These are phyloP conservation scores for Todiramphus saurophagus DNA, from an alignment of 2,113 vertebrate genomes.

Conservation along the genomic window DNA sequence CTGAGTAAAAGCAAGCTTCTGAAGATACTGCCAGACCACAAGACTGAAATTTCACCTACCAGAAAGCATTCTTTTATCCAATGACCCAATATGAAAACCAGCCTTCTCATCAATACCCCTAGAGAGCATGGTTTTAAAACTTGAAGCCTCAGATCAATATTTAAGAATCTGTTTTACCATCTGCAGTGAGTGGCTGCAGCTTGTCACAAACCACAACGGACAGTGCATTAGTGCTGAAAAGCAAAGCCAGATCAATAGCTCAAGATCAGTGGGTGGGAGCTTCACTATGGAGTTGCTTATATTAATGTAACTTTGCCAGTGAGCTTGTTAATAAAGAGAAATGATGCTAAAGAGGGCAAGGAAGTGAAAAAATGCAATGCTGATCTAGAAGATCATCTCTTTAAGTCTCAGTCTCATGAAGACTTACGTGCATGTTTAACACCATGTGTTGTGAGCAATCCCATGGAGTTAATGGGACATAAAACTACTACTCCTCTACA, in stretches of 20 bases:
- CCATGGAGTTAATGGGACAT: constrained; percentile 17
- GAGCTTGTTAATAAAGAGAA: constrained; percentile 43
- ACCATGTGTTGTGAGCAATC: not conserved
- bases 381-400: not conserved
- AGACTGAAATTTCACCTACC: not conserved
- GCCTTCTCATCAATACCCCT: constrained; percentile 28
- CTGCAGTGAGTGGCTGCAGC: constrained; percentile 38
- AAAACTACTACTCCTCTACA: not conserved
- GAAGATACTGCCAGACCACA: not conserved
- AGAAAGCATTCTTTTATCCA: not conserved
- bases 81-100: not conserved
- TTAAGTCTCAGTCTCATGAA: not conserved
- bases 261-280: constrained; percentile 22
- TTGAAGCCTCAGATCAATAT: constrained; percentile 39
- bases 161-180: constrained; percentile 60
- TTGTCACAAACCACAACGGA: constrained; percentile 25
- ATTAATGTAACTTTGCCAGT: constrained; percentile 17
- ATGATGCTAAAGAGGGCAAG: not conserved
- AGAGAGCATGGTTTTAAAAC: constrained; percentile 22
- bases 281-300: not conserved
- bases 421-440: not conserved
- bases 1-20: not conserved
- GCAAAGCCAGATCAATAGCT: constrained; percentile 52
- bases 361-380: not conserved
- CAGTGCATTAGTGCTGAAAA: constrained; percentile 33